Percentiles rank a stretch among this genome's conserved stretches.
These are phyloP conservation scores for Amphipyra tragopoginis DNA, from an alignment of 2,888 invertebrate genomes.

Conservation along the genomic window DNA sequence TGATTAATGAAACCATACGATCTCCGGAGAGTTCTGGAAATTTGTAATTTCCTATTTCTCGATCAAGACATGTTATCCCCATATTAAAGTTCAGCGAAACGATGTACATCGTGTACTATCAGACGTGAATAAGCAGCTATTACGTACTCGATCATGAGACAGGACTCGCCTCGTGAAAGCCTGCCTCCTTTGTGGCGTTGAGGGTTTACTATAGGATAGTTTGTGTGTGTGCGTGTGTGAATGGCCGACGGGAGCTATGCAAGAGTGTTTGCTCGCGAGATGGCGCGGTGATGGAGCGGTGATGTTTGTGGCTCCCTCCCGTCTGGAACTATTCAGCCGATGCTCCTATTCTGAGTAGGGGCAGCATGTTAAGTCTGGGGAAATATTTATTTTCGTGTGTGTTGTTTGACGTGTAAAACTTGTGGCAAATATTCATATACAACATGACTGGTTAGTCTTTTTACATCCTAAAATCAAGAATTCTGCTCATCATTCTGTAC, in stretches of 20 bases:
- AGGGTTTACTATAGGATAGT: slow-evolving; percentile 52
- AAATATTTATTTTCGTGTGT: neutral
- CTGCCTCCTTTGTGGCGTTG: slow-evolving; percentile 59
- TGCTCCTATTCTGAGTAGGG: slow-evolving; percentile 64
- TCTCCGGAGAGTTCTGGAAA: too few species aligned
- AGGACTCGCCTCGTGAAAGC: slow-evolving; percentile 57
- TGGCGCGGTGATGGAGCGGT: slow-evolving; percentile 77
- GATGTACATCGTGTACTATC: neutral
- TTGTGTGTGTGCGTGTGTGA: slow-evolving; percentile 52
- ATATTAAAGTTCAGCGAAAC: neutral
- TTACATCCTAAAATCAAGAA: too few species aligned
- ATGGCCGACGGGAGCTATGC: slow-evolving; percentile 55
- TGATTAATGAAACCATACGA: too few species aligned
- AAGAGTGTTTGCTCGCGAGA: slow-evolving; percentile 81
- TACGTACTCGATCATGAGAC: slow-evolving; percentile 58
- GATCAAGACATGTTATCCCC: slow-evolving; percentile 5
- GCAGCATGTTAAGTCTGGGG: slow-evolving; percentile 19
- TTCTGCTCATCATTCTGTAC: too few species aligned
- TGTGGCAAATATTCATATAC: too few species aligned
- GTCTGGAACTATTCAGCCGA: slow-evolving; percentile 79
- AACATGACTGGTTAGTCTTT: too few species aligned
- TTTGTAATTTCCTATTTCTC: too few species aligned
- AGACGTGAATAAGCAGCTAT: slow-evolving; percentile 40
- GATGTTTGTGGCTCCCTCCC: slow-evolving; percentile 80
- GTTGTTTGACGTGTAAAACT: too few species aligned